Conservation (phyloP, 1,140 invertebrate species). For the Medauroidea extradentata region DNA sequence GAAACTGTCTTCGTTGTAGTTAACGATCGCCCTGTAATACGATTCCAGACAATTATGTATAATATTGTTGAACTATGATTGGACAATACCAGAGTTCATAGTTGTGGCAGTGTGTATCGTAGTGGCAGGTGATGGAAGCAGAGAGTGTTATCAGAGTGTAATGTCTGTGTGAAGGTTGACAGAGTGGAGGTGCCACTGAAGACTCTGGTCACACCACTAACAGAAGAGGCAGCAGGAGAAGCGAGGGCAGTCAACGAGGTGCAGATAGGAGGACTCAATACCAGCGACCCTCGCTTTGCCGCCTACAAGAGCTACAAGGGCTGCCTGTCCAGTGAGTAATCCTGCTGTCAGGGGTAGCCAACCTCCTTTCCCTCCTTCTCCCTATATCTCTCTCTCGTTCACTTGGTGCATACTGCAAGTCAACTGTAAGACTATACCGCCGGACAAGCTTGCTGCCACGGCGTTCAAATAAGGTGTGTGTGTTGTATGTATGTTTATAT, state of each 20-base stretch:
- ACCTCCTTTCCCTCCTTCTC: no score
- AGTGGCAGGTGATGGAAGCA: neutral
- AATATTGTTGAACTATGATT: no score
- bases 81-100: no score
- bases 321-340: slow-evolving; percentile 79
- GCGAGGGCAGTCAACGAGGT: slow-evolving; percentile 59
- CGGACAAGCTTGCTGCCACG: no score
- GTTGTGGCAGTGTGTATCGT: no score
- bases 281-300: slow-evolving; percentile 69
- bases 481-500: no score
- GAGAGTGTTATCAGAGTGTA: neutral
- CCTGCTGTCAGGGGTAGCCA: no score
- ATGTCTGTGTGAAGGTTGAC: slow-evolving; percentile 9
- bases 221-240: slow-evolving; percentile 45
- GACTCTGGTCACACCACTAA: slow-evolving; percentile 48
- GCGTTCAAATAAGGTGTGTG: no score
- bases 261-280: slow-evolving; percentile 80
- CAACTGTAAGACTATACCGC: no score
- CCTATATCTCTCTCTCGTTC: no score
- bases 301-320: slow-evolving; percentile 83
- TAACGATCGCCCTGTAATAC: neutral
- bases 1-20: neutral
- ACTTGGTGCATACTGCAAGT: no score
- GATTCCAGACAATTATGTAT: no score
- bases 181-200: slow-evolving; percentile 51